phyloP scores from a whole-genome alignment of 2,113 vertebrate species.

The Sitta europaea region DNA sequence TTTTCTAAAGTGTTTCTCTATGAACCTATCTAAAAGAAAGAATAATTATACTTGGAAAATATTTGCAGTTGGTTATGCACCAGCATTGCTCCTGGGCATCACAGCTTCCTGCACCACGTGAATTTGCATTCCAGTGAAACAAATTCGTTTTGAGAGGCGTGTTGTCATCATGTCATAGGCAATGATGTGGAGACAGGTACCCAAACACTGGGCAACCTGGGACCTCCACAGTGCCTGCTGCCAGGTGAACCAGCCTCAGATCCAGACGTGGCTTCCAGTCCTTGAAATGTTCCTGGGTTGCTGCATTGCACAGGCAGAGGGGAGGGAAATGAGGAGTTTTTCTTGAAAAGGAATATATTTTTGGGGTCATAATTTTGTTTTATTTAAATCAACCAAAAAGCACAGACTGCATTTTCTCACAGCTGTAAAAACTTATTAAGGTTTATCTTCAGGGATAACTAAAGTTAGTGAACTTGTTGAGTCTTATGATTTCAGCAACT shows the following conservation, averaged over 20 bases:
- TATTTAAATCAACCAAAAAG: not conserved
- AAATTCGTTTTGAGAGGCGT: not conserved
- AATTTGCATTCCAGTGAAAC: not conserved
- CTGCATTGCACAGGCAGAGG: not conserved
- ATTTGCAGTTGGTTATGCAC: not conserved
- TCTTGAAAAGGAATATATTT: not conserved
- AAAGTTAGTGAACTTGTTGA: not conserved
- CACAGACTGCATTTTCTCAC: not conserved
- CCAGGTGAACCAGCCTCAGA: not conserved
- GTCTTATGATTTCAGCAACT: not conserved
- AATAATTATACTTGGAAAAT: not conserved
- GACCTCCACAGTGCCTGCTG: not conserved
- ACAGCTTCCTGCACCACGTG: not conserved
- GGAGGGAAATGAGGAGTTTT: not conserved
- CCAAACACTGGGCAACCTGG: not conserved
- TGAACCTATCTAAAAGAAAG: not conserved
- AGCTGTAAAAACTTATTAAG: not conserved
- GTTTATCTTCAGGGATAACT: not conserved
- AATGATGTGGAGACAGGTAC: not conserved
- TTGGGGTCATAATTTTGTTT: not conserved
- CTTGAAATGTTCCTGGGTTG: not conserved
- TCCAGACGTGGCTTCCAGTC: rapidly evolving
- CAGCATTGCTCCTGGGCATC: not conserved
- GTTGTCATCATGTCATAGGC: not conserved
- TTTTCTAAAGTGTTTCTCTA: not conserved